A percentile compares a stretch with the other conserved stretches of the same genome.
phyloP scores from a whole-genome alignment of 1,140 invertebrate species.

The Diachasmimorpha longicaudata region DNA sequence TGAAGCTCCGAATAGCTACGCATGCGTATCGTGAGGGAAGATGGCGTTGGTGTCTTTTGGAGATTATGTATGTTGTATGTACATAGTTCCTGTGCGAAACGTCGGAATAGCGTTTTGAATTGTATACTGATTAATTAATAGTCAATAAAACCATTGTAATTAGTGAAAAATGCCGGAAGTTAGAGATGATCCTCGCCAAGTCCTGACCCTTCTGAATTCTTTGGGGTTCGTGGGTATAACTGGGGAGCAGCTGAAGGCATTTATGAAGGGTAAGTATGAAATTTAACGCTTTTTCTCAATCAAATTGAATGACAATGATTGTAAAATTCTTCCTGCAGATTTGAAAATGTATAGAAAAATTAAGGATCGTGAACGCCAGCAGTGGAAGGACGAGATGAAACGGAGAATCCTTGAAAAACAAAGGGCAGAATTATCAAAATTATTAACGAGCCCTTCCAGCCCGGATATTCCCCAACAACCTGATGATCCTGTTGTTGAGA shows the following conservation, averaged over 20 bases:
- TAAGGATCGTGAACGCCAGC: constrained; percentile 46
- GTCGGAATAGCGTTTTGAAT: no score
- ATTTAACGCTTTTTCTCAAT: background rate
- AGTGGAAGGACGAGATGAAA: constrained; percentile 48
- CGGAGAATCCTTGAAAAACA: constrained; percentile 47
- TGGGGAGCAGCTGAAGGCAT: constrained; percentile 53
- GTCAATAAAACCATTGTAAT: background rate
- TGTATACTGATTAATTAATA: no score
- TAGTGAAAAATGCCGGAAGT: constrained; percentile 29
- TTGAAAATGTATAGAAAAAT: constrained; percentile 55
- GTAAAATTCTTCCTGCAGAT: constrained; percentile 38
- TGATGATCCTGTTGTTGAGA: constrained; percentile 40
- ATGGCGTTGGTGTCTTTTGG: no score
- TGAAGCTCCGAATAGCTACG: no score
- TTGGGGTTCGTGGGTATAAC: constrained; percentile 57
- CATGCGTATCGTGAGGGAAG: no score
- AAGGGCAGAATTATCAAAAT: constrained; percentile 33
- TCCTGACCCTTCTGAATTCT: constrained; percentile 54
- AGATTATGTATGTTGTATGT: no score
- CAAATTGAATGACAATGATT: constrained; percentile 1
- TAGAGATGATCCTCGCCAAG: constrained; percentile 53
- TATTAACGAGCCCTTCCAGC: constrained; percentile 30
- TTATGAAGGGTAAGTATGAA: constrained; percentile 55
- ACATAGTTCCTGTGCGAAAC: no score
- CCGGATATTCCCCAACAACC: constrained; percentile 15